phyloP scores from a whole-genome alignment of 2,888 invertebrate genomes.

The Scrobipalpa costella region DNA sequence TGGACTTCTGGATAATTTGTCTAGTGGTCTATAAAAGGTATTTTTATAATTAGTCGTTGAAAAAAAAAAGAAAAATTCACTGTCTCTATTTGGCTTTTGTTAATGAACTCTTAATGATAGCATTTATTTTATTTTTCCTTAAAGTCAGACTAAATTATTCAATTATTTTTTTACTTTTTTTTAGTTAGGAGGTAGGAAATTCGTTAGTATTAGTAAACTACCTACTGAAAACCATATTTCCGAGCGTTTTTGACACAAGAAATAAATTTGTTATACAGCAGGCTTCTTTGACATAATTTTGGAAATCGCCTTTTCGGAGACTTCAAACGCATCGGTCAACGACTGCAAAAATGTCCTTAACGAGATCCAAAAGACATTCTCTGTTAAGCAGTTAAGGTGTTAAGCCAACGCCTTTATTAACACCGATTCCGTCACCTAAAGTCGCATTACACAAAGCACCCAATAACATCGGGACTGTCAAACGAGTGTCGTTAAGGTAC shows the following conservation, averaged over 20 bases:
- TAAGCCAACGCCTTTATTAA: conserved; percentile 25
- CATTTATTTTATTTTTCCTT: too few relatives aligned
- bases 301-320: too few relatives aligned
- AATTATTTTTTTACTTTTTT: too few relatives aligned
- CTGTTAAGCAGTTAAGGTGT: neutral
- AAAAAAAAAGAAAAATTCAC: conserved; percentile 4
- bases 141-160: too few relatives aligned
- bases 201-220: too few relatives aligned
- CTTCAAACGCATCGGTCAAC: neutral
- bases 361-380: neutral
- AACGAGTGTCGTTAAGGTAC: conserved; percentile 25
- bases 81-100: neutral
- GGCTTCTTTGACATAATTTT: too few relatives aligned
- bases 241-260: too few relatives aligned
- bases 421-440: conserved; percentile 24
- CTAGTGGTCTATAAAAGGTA: conserved; percentile 16
- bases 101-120: neutral
- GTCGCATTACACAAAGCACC: conserved; percentile 24
- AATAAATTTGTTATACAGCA: too few relatives aligned
- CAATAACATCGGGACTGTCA: conserved; percentile 26
- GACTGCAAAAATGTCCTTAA: neutral
- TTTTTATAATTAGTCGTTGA: neutral
- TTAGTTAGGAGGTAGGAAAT: too few relatives aligned
- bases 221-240: too few relatives aligned
- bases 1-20: conserved; percentile 54